These are phyloP conservation scores for Galbula dea DNA, from an alignment of 2,113 vertebrate species.

Conservation along the genomic window DNA sequence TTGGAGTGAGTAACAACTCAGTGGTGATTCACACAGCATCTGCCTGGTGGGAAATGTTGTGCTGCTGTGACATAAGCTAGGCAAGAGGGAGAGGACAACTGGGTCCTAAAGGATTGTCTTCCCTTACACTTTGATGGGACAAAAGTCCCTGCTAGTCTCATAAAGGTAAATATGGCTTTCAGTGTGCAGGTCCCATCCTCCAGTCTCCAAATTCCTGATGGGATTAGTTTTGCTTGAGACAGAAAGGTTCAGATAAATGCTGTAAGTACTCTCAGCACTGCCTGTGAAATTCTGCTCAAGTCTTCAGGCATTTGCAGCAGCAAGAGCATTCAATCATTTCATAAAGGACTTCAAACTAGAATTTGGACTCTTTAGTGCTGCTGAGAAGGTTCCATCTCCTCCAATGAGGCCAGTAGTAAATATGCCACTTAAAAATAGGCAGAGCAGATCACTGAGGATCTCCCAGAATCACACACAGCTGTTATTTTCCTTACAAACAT, in stretches of 20 bases:
- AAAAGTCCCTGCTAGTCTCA: not conserved
- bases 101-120: not conserved
- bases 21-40: not conserved
- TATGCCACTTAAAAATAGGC: not conserved
- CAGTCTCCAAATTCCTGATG: not conserved
- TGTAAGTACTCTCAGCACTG: not conserved
- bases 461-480: conserved; percentile 1
- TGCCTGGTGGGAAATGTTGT: conserved; percentile 22
- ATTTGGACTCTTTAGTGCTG: not conserved
- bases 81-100: not conserved
- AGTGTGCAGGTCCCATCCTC: not conserved
- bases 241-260: not conserved
- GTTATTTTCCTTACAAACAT: not conserved
- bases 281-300: not conserved
- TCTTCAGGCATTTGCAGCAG: not conserved
- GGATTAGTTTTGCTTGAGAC: not conserved
- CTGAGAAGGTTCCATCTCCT: not conserved
- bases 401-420: conserved; percentile 31
- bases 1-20: not conserved
- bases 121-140: not conserved
- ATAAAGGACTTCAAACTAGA: not conserved
- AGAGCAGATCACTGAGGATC: not conserved
- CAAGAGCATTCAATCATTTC: not conserved
- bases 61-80: not conserved
- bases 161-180: not conserved